Conservation (phyloP, 2,113 vertebrate genomes). For the Pelmatolapia mariae region DNA sequence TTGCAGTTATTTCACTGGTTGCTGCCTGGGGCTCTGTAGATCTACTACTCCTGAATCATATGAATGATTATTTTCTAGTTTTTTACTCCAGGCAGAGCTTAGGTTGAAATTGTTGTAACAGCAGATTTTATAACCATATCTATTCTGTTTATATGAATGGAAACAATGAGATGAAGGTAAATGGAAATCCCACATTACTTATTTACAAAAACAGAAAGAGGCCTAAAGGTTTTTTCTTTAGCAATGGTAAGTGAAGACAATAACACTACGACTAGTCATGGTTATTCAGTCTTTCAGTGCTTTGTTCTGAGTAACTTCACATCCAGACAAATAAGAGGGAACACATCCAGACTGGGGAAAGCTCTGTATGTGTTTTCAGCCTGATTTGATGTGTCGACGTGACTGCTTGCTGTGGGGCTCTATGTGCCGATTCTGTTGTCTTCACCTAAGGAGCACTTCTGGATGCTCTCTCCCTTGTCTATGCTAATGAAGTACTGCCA, state of each 20-base stretch:
- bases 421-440: background rate
- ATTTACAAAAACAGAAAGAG: background rate
- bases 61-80: background rate
- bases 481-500: background rate
- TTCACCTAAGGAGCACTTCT: background rate
- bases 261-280: fast-evolving
- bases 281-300: background rate
- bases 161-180: background rate
- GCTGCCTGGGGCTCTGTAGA: background rate
- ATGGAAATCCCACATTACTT: background rate
- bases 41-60: background rate
- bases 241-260: background rate
- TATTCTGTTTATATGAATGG: background rate
- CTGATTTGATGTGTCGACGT: background rate
- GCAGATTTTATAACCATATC: background rate
- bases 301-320: background rate
- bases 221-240: background rate
- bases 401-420: background rate
- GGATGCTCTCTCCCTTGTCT: background rate
- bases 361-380: background rate
- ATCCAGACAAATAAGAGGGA: background rate
- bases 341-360: background rate
- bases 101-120: background rate
- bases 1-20: background rate
- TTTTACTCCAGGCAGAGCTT: background rate